Percentiles rank a stretch among this genome's conserved stretches.
These are phyloP conservation scores for Aphrophora alni DNA, from an alignment of 2,888 invertebrate genomes.

Conservation along the genomic window DNA sequence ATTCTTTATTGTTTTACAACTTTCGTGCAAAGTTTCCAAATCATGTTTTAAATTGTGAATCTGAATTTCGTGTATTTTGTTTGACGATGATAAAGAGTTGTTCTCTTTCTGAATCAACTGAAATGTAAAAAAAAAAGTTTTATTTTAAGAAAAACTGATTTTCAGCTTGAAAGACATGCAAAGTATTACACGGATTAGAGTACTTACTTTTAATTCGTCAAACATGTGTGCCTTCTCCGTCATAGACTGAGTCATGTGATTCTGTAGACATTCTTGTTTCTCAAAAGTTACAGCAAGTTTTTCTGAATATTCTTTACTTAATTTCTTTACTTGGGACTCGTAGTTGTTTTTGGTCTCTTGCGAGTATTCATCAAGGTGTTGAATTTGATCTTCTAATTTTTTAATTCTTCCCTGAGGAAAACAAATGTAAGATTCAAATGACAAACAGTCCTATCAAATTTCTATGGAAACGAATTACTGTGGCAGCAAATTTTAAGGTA, in stretches of 20 bases:
- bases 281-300: neutral
- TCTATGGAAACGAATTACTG: too few species aligned
- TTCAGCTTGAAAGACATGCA: too few species aligned
- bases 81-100: neutral
- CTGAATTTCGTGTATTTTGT: neutral
- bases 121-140: neutral
- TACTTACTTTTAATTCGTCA: neutral
- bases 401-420: neutral
- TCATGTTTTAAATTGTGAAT: neutral
- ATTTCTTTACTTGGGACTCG: neutral
- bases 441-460: too few species aligned
- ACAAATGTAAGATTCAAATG: too few species aligned
- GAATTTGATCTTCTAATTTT: neutral
- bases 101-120: neutral
- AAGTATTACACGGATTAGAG: too few species aligned
- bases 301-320: neutral
- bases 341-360: neutral
- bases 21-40: neutral
- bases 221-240: neutral
- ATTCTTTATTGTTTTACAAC: neutral
- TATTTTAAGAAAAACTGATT: too few species aligned
- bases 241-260: neutral
- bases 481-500: too few species aligned
- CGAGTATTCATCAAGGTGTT: neutral
- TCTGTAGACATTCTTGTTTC: neutral